phyloP scores from a whole-genome alignment of 2,797 vertebrate species.

The Chloroceryle amazona region DNA sequence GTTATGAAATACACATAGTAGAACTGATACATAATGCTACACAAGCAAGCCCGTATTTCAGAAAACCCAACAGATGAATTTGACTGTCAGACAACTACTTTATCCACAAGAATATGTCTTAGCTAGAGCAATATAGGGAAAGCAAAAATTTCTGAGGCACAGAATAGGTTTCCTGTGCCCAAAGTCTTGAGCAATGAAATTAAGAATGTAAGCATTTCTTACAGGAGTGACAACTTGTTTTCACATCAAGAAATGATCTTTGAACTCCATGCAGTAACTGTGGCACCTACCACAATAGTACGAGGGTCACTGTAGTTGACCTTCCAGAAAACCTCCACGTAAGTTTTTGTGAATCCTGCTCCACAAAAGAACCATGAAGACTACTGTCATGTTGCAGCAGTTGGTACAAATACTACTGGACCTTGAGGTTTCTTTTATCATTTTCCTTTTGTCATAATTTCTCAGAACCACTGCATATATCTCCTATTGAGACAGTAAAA shows the following conservation, averaged over 20 bases:
- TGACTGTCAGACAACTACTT: neutral
- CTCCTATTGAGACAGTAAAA: neutral
- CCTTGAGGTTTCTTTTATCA: neutral
- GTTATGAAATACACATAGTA: neutral
- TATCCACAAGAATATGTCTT: neutral
- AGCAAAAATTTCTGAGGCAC: neutral
- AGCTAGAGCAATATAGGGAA: neutral
- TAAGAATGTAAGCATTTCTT: neutral
- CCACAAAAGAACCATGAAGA: neutral
- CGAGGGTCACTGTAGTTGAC: neutral
- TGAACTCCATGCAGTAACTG: neutral
- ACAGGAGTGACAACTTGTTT: neutral
- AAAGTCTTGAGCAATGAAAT: neutral
- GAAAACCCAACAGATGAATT: neutral
- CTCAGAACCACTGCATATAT: neutral
- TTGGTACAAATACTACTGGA: neutral
- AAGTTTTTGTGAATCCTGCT: neutral
- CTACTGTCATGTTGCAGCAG: neutral
- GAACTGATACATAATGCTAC: rapidly evolving
- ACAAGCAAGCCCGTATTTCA: rapidly evolving
- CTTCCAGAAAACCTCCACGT: neutral
- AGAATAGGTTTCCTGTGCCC: neutral
- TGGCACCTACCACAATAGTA: neutral
- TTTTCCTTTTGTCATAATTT: neutral
- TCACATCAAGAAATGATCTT: neutral